These are phyloP conservation scores for Steatocranus sp. DNA, from an alignment of 2,797 vertebrate genomes.

Conservation along the genomic window DNA sequence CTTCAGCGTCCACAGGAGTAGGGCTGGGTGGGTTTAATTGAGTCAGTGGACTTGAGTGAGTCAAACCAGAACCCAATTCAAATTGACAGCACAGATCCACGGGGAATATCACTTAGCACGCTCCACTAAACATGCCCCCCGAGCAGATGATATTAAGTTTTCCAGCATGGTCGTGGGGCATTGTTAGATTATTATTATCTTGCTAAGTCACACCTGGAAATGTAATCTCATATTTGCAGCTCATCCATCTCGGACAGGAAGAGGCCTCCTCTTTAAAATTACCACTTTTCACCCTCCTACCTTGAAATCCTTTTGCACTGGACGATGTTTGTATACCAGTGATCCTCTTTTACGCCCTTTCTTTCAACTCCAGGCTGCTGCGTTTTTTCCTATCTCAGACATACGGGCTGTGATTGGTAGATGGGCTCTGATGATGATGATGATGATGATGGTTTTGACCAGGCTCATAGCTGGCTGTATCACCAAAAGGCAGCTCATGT, in stretches of 20 bases:
- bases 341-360: neutral
- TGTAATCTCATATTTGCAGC: neutral
- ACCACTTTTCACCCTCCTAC: neutral
- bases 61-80: conserved; percentile 51
- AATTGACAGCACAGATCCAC: conserved; percentile 49
- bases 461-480: conserved; percentile 12
- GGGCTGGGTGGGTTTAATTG: conserved; percentile 31
- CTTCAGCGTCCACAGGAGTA: neutral
- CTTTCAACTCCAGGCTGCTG: neutral
- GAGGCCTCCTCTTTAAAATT: neutral
- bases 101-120: conserved; percentile 48
- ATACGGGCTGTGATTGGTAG: conserved; percentile 17
- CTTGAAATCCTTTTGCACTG: neutral
- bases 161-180: neutral
- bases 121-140: conserved; percentile 38
- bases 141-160: conserved; percentile 1
- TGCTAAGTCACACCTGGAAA: neutral
- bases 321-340: neutral
- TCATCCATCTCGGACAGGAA: neutral
- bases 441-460: conserved; percentile 38
- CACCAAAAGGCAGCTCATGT: conserved; percentile 48
- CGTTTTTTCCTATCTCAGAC: conserved; percentile 22
- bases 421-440: conserved; percentile 1
- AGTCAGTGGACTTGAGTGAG: conserved; percentile 47
- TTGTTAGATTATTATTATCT: conserved; percentile 10